A percentile compares a stretch with the other conserved stretches of the same genome.
Evolutionary conservation across 2,888 invertebrate species (phyloP).

Genomic region (Amiota minor): DNA sequence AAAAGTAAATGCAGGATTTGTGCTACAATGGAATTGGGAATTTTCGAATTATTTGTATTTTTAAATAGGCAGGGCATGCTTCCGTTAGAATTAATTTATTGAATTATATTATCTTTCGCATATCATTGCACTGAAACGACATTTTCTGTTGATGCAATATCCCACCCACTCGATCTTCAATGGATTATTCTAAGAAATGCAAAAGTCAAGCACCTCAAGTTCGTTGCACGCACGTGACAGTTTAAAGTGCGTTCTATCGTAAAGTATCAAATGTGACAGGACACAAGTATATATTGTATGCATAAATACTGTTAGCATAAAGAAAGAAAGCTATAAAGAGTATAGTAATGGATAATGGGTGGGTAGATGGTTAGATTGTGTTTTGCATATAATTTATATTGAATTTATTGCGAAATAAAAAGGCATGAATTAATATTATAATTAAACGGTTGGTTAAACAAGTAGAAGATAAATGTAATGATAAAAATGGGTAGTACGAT

Average conservation of each 20-base stretch:
- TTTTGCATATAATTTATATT: slow-evolving; percentile 1
- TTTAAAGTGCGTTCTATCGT: slow-evolving; percentile 23
- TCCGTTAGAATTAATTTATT: neutral
- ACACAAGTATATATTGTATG: neutral
- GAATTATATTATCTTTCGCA: neutral
- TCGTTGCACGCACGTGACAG: slow-evolving; percentile 22
- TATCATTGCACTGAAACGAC: neutral
- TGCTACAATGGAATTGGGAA: neutral
- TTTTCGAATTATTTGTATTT: neutral
- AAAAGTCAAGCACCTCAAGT: slow-evolving; percentile 18
- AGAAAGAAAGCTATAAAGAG: neutral
- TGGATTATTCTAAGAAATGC: neutral
- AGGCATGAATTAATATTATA: slow-evolving; percentile 5
- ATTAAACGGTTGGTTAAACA: too few species aligned
- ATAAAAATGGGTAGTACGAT: too few species aligned
- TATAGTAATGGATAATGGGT: neutral
- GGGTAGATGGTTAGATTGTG: neutral
- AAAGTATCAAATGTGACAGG: neutral
- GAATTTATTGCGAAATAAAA: slow-evolving; percentile 13
- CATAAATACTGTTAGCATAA: neutral
- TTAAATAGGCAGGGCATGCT: neutral
- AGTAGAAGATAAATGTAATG: too few species aligned
- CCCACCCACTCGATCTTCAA: neutral
- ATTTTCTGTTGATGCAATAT: neutral
- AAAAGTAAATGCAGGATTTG: neutral